Conservation (phyloP, 2,797 vertebrate genomes). For the Gymnopithys bicolor region DNA sequence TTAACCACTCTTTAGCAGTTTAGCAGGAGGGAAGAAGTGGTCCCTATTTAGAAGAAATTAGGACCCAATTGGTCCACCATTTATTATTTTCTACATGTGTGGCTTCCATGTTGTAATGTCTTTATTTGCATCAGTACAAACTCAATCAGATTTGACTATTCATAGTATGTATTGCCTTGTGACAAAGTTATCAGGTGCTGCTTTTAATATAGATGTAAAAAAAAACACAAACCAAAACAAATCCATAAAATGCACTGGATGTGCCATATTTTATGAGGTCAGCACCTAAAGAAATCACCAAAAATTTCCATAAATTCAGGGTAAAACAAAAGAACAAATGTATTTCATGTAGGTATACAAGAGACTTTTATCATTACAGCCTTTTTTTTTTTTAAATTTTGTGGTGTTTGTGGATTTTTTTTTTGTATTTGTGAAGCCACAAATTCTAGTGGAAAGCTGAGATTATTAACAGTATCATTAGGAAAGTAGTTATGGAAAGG, state of each 20-base stretch:
- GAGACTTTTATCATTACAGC: not conserved
- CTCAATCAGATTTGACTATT: not conserved
- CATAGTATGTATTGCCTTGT: not conserved
- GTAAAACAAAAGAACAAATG: not conserved
- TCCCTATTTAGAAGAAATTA: not conserved
- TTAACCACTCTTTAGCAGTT: not conserved
- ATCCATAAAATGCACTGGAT: not conserved
- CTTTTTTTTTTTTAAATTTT: too few species aligned
- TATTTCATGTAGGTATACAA: not conserved
- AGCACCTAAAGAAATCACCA: not conserved
- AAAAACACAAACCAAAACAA: rapidly evolving
- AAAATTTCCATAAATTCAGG: not conserved
- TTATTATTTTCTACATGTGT: not conserved
- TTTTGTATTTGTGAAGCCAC: not conserved
- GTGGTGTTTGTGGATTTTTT: not conserved
- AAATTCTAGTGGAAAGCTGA: not conserved
- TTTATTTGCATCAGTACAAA: not conserved
- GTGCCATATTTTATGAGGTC: not conserved
- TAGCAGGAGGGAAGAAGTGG: not conserved
- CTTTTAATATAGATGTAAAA: not conserved
- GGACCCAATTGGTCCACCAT: not conserved
- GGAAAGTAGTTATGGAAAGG: not conserved
- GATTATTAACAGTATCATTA: not conserved
- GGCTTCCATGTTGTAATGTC: not conserved
- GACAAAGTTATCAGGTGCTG: not conserved